phyloP scores from a whole-genome alignment of 2,113 vertebrate species.

The Oreocharis arfaki region DNA sequence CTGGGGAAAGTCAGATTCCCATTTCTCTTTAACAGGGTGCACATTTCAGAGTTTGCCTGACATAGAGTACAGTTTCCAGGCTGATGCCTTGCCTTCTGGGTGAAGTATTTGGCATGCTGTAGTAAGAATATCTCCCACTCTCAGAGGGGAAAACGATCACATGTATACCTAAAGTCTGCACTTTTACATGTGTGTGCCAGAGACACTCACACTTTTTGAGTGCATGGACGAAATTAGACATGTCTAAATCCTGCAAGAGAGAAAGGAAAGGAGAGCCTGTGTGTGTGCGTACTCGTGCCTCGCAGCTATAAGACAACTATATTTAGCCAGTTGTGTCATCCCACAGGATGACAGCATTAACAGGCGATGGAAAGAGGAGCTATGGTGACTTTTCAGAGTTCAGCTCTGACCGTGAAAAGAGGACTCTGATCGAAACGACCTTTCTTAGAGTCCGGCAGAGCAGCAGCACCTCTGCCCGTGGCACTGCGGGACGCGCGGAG shows the following conservation, averaged over 20 bases:
- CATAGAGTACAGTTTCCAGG: not conserved
- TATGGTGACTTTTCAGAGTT: conserved; percentile 65
- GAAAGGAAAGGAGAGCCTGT: not conserved
- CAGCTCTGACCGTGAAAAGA: not conserved
- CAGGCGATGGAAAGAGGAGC: conserved; percentile 48
- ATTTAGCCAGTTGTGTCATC: conserved; percentile 70
- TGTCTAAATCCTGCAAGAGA: not conserved
- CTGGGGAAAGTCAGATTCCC: not conserved
- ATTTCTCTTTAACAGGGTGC: not conserved
- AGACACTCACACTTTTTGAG: not conserved
- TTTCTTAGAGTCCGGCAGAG: not conserved
- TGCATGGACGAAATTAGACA: not conserved
- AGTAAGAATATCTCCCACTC: not conserved
- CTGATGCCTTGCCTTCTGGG: not conserved
- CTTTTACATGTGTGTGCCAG: not conserved
- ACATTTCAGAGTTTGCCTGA: not conserved
- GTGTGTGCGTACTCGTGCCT: not conserved
- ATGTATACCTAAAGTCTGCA: not conserved
- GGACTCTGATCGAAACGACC: not conserved
- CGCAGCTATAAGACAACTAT: conserved; percentile 22
- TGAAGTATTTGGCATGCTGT: not conserved
- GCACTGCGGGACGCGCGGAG: not conserved
- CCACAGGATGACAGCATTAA: conserved; percentile 30
- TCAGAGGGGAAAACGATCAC: fast-evolving
- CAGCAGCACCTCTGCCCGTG: not conserved